These are phyloP conservation scores for Rhineura floridana DNA, from an alignment of 2,113 vertebrate genomes.

Conservation along the genomic window DNA sequence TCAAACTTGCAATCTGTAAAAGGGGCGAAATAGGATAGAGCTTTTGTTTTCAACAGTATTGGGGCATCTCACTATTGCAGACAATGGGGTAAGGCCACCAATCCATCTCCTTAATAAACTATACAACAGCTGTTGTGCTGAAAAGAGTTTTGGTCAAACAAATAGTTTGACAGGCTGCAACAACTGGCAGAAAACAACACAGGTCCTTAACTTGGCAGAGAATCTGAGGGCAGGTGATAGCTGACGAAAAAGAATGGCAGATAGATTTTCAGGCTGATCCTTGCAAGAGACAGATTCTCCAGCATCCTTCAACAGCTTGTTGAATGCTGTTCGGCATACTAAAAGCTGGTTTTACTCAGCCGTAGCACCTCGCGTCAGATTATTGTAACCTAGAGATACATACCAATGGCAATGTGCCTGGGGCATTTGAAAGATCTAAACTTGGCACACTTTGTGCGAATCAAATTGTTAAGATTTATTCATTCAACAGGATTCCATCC, in stretches of 20 bases:
- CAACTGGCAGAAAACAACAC: slow-evolving; percentile 63
- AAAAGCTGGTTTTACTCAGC: slow-evolving; percentile 24
- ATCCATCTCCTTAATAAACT: slow-evolving; percentile 7
- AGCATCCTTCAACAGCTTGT: slow-evolving; percentile 38
- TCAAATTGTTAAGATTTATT: neutral
- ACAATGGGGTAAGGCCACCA: neutral
- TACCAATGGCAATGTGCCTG: neutral
- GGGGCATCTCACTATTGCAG: slow-evolving; percentile 18
- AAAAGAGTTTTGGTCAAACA: slow-evolving; percentile 49
- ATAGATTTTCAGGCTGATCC: slow-evolving; percentile 50
- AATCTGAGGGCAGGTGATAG: slow-evolving; percentile 54
- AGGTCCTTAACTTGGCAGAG: slow-evolving; percentile 32
- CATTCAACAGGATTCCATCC: neutral
- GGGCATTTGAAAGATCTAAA: neutral
- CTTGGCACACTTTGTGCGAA: neutral
- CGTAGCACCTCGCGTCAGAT: slow-evolving; percentile 37
- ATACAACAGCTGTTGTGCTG: slow-evolving; percentile 54
- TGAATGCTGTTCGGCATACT: slow-evolving; percentile 5
- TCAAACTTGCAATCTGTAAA: neutral
- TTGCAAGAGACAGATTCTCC: slow-evolving; percentile 21
- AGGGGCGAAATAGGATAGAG: neutral
- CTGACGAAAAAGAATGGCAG: slow-evolving; percentile 62
- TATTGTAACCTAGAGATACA: neutral
- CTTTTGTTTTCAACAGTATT: neutral
- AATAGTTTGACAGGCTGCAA: slow-evolving; percentile 53